Conservation (phyloP, 1,140 invertebrate species). For the Glossosoma conforme region DNA sequence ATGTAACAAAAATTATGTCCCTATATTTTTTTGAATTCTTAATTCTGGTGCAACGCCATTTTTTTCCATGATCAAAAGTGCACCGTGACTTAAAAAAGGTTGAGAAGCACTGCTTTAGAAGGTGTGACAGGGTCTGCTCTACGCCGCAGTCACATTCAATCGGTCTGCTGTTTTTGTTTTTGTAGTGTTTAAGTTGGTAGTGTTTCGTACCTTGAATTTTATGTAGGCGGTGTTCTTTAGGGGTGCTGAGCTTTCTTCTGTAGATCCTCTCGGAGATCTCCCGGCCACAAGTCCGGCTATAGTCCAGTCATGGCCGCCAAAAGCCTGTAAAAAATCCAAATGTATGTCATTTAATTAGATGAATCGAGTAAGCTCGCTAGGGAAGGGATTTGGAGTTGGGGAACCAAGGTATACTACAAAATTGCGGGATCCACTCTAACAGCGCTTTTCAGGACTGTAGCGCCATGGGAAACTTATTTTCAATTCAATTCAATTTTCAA, state of each 20-base stretch:
- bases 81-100: too few species aligned
- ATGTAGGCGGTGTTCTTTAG: slow-evolving; percentile 49
- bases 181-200: too few species aligned
- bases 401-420: not conserved
- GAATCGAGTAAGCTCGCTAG: not conserved
- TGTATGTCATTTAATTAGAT: not conserved
- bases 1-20: too few species aligned
- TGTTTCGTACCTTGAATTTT: slow-evolving; percentile 54
- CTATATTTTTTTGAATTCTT: too few species aligned
- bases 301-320: slow-evolving; percentile 80
- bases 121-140: too few species aligned
- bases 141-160: too few species aligned
- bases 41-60: too few species aligned
- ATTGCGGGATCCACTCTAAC: not conserved
- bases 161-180: too few species aligned
- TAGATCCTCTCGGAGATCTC: slow-evolving; percentile 36
- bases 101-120: too few species aligned
- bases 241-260: slow-evolving; percentile 36
- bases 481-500: not conserved
- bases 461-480: not conserved
- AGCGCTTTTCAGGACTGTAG: not conserved
- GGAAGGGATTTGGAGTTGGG: not conserved
- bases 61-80: too few species aligned
- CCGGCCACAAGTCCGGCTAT: slow-evolving; percentile 51
- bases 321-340: slow-evolving; percentile 54